These are phyloP conservation scores for Apostichopus leukothele DNA, from an alignment of 53 echinoderm and acorn worm species.

Conservation along the genomic window DNA sequence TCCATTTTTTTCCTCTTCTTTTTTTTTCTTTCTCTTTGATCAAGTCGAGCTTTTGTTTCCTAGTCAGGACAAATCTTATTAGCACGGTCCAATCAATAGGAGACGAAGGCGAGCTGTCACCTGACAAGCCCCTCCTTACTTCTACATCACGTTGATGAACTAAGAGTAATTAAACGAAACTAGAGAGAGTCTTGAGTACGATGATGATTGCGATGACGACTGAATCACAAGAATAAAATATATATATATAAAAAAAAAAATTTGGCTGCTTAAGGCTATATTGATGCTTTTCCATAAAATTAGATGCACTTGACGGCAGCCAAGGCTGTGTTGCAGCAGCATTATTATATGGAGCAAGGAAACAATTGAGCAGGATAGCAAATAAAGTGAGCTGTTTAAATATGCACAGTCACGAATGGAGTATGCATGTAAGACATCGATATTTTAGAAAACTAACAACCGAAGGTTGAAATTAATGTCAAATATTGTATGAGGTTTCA, in stretches of 20 bases:
- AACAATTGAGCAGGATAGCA: constrained; percentile 50
- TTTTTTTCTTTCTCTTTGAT: constrained; percentile 1
- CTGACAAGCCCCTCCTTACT: constrained; percentile 46
- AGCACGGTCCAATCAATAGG: constrained; percentile 45
- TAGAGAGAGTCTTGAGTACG: constrained; percentile 46
- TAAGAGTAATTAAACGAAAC: constrained; percentile 55
- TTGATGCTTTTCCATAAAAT: constrained; percentile 53
- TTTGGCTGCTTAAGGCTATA: constrained; percentile 49
- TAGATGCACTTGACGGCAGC: constrained; percentile 47
- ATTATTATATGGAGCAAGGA: constrained; percentile 35
- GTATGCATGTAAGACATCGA: constrained; percentile 47
- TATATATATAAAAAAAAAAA: constrained; percentile 8
- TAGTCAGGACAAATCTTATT: constrained; percentile 50
- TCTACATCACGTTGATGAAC: constrained; percentile 49
- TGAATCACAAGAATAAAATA: constrained; percentile 51
- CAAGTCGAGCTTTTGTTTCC: constrained; percentile 42
- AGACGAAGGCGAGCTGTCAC: constrained; percentile 44
- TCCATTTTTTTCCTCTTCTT: background rate
- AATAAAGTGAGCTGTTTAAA: constrained; percentile 49
- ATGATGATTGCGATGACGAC: constrained; percentile 50
- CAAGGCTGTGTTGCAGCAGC: constrained; percentile 17
- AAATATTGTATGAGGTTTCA: constrained; percentile 47
- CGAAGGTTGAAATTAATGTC: constrained; percentile 51
- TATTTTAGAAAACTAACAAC: constrained; percentile 46
- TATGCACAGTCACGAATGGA: constrained; percentile 50